phyloP scores from a whole-genome alignment of 2,888 invertebrate species.

The Dynastes maya region DNA sequence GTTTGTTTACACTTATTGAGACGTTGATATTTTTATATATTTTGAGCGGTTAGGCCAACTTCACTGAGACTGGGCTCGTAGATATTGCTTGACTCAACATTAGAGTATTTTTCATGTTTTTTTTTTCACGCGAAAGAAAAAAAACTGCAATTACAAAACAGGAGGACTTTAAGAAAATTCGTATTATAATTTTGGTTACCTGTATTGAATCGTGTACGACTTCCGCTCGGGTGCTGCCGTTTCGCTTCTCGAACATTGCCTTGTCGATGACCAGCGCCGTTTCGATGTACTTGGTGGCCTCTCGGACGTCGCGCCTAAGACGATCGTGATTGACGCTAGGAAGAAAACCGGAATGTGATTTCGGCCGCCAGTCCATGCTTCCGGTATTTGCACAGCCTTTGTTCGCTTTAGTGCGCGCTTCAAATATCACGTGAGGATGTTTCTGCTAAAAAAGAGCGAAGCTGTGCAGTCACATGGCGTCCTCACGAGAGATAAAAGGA shows the following conservation, averaged over 20 bases:
- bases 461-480: conserved; percentile 68
- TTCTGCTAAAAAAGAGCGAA: conserved; percentile 87
- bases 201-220: conserved; percentile 96
- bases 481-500: conserved; percentile 3
- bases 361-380: conserved; percentile 82
- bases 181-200: conserved; percentile 81
- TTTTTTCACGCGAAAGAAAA: too few species aligned
- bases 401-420: conserved; percentile 91
- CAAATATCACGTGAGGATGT: conserved; percentile 98
- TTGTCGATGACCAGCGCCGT: conserved; percentile 96
- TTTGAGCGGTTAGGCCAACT: too few species aligned
- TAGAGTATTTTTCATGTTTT: too few species aligned
- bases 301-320: conserved; percentile 84
- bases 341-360: conserved; percentile 68
- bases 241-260: conserved; percentile 95
- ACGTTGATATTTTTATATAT: too few species aligned
- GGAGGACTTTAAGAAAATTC: too few species aligned
- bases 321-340: conserved; percentile 70
- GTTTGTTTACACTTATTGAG: too few species aligned
- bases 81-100: too few species aligned
- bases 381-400: conserved; percentile 92
- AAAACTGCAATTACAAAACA: too few species aligned
- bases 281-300: conserved; percentile 95
- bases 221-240: conserved; percentile 89
- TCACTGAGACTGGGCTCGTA: too few species aligned